A percentile compares a stretch with the other conserved stretches of the same genome.
Evolutionary conservation across 1,140 invertebrate species (phyloP).

Genomic region (Eriosoma lanigerum): DNA sequence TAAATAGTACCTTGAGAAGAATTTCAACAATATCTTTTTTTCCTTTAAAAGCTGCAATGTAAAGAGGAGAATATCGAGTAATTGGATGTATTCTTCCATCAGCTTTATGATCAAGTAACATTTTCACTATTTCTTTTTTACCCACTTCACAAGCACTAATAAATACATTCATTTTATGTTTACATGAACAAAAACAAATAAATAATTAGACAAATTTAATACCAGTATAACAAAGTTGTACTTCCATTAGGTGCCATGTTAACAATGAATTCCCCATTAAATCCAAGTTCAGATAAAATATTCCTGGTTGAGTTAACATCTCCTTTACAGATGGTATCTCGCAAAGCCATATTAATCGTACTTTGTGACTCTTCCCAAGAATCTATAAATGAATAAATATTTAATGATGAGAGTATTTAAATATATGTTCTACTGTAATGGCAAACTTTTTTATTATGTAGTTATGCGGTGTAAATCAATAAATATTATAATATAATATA

Average conservation of each 20-base stretch:
- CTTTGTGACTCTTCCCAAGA: constrained; percentile 71
- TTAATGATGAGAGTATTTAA: neutral
- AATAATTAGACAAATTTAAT: neutral
- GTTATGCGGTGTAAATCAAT: too few species aligned
- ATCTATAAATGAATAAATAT: constrained; percentile 60
- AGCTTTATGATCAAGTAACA: constrained; percentile 78
- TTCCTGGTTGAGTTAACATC: constrained; percentile 67
- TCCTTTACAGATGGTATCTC: constrained; percentile 71
- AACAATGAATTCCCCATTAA: constrained; percentile 71
- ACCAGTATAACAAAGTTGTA: constrained; percentile 84
- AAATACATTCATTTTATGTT: too few species aligned
- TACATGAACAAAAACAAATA: neutral
- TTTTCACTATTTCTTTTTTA: constrained; percentile 74
- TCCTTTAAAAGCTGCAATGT: constrained; percentile 86
- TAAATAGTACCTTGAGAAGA: constrained; percentile 63
- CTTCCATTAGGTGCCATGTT: constrained; percentile 84
- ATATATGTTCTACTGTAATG: neutral
- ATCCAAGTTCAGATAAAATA: constrained; percentile 67
- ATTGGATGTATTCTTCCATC: constrained; percentile 84
- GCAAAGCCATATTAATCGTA: constrained; percentile 70
- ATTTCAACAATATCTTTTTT: constrained; percentile 78
- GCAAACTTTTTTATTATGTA: neutral
- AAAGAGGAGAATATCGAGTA: constrained; percentile 89
- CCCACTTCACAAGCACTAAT: constrained; percentile 79
- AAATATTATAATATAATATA: too few species aligned